Evolutionary conservation across 2,888 invertebrate genomes (phyloP).

Genomic region (Drosophila infuscata): DNA sequence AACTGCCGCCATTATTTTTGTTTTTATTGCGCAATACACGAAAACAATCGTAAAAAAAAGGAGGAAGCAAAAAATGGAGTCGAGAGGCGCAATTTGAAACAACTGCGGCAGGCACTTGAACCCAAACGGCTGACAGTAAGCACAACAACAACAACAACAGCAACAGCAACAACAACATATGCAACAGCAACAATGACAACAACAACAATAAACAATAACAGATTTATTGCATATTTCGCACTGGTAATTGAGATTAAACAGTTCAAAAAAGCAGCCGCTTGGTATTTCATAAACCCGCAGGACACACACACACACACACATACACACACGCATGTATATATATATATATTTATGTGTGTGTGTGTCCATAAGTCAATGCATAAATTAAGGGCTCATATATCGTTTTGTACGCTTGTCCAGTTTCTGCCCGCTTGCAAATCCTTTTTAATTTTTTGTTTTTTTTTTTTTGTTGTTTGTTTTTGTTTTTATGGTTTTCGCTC

Average conservation of each 20-base stretch:
- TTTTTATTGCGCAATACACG: conserved; percentile 74
- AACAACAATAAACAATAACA: conserved; percentile 76
- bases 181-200: conserved; percentile 42
- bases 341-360: not conserved
- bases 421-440: conserved; percentile 25
- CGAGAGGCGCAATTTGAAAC: conserved; percentile 70
- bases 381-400: conserved; percentile 73
- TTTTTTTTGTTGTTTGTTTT: not conserved
- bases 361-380: conserved; percentile 60
- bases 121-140: conserved; percentile 53
- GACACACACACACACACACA: conserved; percentile 30
- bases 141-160: conserved; percentile 18
- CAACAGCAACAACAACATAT: conserved; percentile 23
- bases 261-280: conserved; percentile 77
- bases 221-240: conserved; percentile 79
- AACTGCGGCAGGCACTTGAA: conserved; percentile 75
- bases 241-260: conserved; percentile 82
- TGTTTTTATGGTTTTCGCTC: not conserved
- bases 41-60: conserved; percentile 71
- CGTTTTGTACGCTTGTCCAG: conserved; percentile 43
- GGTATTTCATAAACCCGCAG: conserved; percentile 75
- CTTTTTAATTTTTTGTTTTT: conserved; percentile 5
- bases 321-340: conserved; percentile 2
- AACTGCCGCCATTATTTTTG: conserved; percentile 73
- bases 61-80: conserved; percentile 38